phyloP scores from a whole-genome alignment of 2,888 invertebrate species.

The Megalurothrips usitatus region DNA sequence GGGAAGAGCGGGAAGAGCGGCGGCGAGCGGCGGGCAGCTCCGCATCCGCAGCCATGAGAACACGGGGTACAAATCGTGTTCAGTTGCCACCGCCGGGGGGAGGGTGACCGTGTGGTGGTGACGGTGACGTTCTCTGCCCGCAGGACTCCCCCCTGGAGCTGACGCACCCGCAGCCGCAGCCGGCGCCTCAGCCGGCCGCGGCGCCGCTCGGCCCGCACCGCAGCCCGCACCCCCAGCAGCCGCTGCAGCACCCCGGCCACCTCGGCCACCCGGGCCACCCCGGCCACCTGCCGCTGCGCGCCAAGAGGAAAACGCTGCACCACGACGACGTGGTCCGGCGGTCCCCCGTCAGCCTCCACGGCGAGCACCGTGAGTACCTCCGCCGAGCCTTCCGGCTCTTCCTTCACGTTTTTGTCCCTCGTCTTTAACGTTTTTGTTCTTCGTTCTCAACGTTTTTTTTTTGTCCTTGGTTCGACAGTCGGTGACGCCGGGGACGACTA shows the following conservation, averaged over 20 bases:
- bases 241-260: conserved; percentile 5
- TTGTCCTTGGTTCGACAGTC: no score
- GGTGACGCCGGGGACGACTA: conserved; percentile 38
- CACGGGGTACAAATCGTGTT: no score
- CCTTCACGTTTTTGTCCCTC: no score
- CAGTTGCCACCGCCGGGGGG: no score
- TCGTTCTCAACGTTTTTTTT: no score
- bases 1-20: background rate
- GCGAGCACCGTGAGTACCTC: background rate
- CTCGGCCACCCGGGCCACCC: background rate
- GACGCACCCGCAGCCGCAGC: background rate
- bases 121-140: background rate
- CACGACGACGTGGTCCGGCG: conserved; percentile 18
- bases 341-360: conserved; percentile 11
- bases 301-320: conserved; percentile 16
- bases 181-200: background rate
- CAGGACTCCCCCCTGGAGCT: conserved; percentile 15
- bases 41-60: background rate
- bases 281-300: background rate
- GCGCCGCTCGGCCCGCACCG: background rate
- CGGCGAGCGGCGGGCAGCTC: background rate
- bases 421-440: no score
- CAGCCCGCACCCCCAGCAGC: background rate
- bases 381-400: no score
- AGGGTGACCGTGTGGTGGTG: background rate